Percentiles rank a stretch among this genome's conserved stretches.
These are phyloP conservation scores for Diplodus sargus DNA, from an alignment of 2,797 vertebrate genomes.

Conservation along the genomic window DNA sequence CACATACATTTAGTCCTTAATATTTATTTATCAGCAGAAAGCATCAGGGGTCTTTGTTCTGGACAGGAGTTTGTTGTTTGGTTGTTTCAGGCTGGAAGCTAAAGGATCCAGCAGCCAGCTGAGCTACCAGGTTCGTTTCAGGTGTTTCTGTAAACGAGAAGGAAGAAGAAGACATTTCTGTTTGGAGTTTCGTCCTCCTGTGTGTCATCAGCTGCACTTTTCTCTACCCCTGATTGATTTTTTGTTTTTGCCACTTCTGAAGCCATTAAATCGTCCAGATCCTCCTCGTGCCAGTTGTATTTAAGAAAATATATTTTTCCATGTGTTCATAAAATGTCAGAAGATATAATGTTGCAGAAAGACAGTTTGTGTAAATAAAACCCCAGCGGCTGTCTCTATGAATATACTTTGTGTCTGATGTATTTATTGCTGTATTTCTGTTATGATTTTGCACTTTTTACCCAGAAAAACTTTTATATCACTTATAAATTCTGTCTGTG, in stretches of 20 bases:
- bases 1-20: not conserved
- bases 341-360: not conserved
- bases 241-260: too few relatives aligned
- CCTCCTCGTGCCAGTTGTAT: not conserved
- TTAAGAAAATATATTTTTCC: conserved; percentile 7
- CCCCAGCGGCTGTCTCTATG: not conserved
- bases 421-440: not conserved
- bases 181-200: not conserved
- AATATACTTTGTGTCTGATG: not conserved
- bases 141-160: not conserved
- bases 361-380: conserved; percentile 15
- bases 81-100: not conserved
- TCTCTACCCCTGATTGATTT: not conserved
- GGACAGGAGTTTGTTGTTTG: not conserved
- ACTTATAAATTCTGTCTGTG: too few relatives aligned
- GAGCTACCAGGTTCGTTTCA: not conserved
- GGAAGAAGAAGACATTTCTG: too few relatives aligned
- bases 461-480: too few relatives aligned
- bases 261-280: not conserved
- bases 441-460: too few relatives aligned
- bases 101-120: not conserved
- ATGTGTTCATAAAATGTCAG: not conserved
- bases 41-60: not conserved
- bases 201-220: not conserved
- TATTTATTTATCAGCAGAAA: not conserved